Conservation (phyloP, 2,888 invertebrate species). For the Cerceris rybyensis region DNA sequence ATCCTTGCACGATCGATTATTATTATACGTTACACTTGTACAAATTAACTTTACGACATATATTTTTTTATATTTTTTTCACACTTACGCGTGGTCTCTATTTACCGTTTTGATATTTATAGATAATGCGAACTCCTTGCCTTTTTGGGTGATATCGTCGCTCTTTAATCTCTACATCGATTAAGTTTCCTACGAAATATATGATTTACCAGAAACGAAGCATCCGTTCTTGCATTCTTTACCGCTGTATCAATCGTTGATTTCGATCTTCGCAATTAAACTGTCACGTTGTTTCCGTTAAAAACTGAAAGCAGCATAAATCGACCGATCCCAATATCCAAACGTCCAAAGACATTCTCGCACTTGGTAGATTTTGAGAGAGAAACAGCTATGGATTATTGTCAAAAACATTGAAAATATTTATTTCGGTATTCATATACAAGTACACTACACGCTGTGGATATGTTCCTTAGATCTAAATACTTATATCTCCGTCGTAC, state of each 20-base stretch:
- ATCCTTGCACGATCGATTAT: conserved; percentile 4
- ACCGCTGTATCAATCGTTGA: background rate
- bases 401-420: conserved; percentile 77
- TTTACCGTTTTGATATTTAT: conserved; percentile 26
- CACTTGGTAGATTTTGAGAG: background rate
- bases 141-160: background rate
- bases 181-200: conserved; percentile 48
- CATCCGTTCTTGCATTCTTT: background rate
- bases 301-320: no score
- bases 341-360: no score
- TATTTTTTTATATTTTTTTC: conserved; percentile 51
- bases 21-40: conserved; percentile 36
- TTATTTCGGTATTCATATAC: conserved; percentile 75
- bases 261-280: no score
- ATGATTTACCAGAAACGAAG: conserved; percentile 42
- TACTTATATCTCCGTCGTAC: conserved; percentile 68
- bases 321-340: no score
- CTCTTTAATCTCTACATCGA: conserved; percentile 15
- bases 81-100: conserved; percentile 20
- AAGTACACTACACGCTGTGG: conserved; percentile 75
- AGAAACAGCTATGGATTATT: conserved; percentile 35
- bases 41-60: conserved; percentile 40
- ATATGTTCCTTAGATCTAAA: conserved; percentile 73
- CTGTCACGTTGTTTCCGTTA: no score
- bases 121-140: background rate